Evolutionary conservation across 2,888 invertebrate species (phyloP), one percentile per base, ranked within the genome.

Genomic region (Amphipoea lucens): DNA sequence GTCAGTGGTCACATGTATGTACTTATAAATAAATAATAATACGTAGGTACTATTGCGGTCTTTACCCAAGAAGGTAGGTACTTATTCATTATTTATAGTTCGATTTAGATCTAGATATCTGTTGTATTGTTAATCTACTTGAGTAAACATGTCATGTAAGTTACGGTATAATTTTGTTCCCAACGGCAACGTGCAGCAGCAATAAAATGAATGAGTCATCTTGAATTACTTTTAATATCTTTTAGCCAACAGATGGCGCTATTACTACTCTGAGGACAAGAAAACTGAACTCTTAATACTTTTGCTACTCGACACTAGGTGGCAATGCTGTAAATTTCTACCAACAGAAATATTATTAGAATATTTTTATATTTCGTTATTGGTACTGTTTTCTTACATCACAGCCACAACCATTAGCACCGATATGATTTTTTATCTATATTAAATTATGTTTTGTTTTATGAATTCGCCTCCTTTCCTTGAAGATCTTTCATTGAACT

Each of bases 231-330:
- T 57, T 42, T 48, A 3, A 54, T 9, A 40, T 17, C 5, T n/a
- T n/a, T 48, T 23, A n/a, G 23, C 20, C 29, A 45, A 36, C 14
- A 85, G 85, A 80, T 85, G 75, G 57, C 84, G 65, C 42, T 74
- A 42, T 12, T 7, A 4, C 11, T 14, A 9, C 45, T 42, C 3
- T 7, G 1, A 6, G 23, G 0, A 42, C 1, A 60, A 36, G n/a
- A 29, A 48, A 75, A 20, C 4, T 4, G 2, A 14, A 45, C 36
- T 51, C 20, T 36, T 42, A 42, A 17, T 73, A 67, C 62, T 88
- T 75, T 65, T 60, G 69, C 90, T 90, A 90, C 73, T 89, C 72
- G 48, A 68, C 75, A 71, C 81, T 82, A 91, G 91, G 74, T 90
- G 88, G 82, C 87, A 62, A 5, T 66, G n/a, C 14, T 36, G 23